phyloP scores from a whole-genome alignment of 2,888 invertebrate genomes.

The Podabrus alpinus region DNA sequence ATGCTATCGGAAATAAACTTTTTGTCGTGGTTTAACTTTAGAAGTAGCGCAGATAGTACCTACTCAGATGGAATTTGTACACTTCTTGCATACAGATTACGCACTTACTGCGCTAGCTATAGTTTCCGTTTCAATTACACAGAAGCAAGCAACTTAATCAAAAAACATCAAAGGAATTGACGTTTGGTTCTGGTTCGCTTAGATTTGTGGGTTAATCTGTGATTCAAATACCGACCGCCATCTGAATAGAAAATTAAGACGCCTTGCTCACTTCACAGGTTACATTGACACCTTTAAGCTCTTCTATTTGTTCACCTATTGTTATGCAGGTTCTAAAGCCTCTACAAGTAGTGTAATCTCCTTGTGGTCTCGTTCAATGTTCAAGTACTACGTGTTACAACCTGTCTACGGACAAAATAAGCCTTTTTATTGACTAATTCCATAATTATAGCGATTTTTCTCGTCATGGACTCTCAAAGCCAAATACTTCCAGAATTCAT shows the following conservation, averaged over 20 bases:
- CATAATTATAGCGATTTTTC: neutral
- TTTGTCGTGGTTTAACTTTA: constrained; percentile 18
- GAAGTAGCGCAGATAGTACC: constrained; percentile 29
- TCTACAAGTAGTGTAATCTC: constrained; percentile 46
- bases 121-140: constrained; percentile 53
- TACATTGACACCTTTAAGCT: constrained; percentile 44
- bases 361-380: constrained; percentile 38
- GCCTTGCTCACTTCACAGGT: constrained; percentile 30
- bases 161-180: constrained; percentile 52
- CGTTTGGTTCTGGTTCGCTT: constrained; percentile 43
- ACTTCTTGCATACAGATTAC: constrained; percentile 54
- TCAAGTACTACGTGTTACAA: neutral
- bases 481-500: neutral
- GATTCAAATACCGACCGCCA: constrained; percentile 43
- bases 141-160: constrained; percentile 49
- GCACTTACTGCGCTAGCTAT: constrained; percentile 49
- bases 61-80: constrained; percentile 32
- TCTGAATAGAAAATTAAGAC: constrained; percentile 43
- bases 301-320: constrained; percentile 47
- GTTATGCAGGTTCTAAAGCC: constrained; percentile 39
- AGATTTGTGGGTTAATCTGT: constrained; percentile 44
- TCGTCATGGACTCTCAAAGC: neutral
- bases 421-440: neutral
- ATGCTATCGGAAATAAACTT: constrained; percentile 20
- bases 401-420: neutral